A percentile compares a stretch with the other conserved stretches of the same genome.
phyloP scores from a whole-genome alignment of 2,113 vertebrate species.

The Pedetes capensis region DNA sequence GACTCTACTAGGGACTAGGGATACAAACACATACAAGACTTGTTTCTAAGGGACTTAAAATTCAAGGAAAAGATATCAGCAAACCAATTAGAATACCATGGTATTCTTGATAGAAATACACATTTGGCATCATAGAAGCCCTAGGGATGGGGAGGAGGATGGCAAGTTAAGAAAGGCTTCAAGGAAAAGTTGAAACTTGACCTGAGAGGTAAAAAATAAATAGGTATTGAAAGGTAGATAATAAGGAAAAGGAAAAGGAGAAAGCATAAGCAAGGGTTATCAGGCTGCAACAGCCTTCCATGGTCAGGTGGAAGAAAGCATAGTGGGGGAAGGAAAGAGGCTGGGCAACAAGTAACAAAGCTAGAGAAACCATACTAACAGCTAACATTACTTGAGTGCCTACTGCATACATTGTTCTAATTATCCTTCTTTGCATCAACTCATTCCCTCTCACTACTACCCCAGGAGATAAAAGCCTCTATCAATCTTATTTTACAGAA shows the following conservation, averaged over 20 bases:
- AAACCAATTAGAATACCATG: not conserved
- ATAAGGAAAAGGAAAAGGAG: not conserved
- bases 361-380: not conserved
- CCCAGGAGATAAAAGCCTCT: not conserved
- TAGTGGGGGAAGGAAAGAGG: not conserved
- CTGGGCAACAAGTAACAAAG: not conserved
- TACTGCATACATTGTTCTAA: no score
- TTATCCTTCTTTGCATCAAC: not conserved
- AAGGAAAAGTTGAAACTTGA: not conserved
- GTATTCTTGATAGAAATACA: not conserved
- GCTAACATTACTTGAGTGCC: not conserved
- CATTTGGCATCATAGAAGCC: not conserved
- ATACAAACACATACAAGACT: not conserved
- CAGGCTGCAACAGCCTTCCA: not conserved
- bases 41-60: not conserved
- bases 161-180: not conserved
- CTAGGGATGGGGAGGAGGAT: not conserved
- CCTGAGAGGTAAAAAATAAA: not conserved
- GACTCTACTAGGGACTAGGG: not conserved
- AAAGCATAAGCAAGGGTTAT: not conserved
- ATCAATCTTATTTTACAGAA: not conserved
- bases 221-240: not conserved
- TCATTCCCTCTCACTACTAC: not conserved
- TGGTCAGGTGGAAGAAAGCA: not conserved
- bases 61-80: not conserved